Conservation (phyloP, 1,140 invertebrate genomes). For the Temnothorax curvispinosus region DNA sequence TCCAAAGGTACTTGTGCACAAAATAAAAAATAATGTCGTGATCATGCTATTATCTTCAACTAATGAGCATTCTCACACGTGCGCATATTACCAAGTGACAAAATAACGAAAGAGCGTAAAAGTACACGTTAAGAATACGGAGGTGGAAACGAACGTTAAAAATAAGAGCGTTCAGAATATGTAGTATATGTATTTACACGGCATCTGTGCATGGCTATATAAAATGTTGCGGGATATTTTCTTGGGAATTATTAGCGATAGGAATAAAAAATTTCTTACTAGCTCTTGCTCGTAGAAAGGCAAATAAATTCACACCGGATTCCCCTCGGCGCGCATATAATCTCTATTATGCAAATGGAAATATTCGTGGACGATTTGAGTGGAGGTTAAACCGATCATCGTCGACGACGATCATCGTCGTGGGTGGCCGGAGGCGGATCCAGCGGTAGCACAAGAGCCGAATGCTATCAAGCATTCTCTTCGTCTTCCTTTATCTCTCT, state of each 20-base stretch:
- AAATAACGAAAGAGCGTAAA: neutral
- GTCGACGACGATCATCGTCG: slow-evolving; percentile 65
- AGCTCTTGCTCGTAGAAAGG: slow-evolving; percentile 13
- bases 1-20: neutral
- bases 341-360: slow-evolving; percentile 74
- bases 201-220: neutral
- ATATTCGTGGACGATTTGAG: slow-evolving; percentile 65
- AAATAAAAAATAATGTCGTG: neutral
- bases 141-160: neutral
- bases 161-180: neutral
- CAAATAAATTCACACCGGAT: slow-evolving; percentile 11
- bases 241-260: neutral
- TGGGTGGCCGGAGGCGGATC: slow-evolving; percentile 71
- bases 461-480: slow-evolving; percentile 56
- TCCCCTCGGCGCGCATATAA: slow-evolving; percentile 15
- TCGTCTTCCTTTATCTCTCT: slow-evolving; percentile 32
- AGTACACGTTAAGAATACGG: neutral
- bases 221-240: neutral
- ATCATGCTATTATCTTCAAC: neutral
- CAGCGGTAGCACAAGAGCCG: slow-evolving; percentile 64
- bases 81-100: neutral
- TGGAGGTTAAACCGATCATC: slow-evolving; percentile 68
- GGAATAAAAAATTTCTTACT: neutral
- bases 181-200: neutral
- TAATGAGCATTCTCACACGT: neutral